A percentile compares a stretch with the other conserved stretches of the same genome.
These are phyloP conservation scores for Tylochromis polylepis DNA, from an alignment of 2,113 vertebrate genomes.

Conservation along the genomic window DNA sequence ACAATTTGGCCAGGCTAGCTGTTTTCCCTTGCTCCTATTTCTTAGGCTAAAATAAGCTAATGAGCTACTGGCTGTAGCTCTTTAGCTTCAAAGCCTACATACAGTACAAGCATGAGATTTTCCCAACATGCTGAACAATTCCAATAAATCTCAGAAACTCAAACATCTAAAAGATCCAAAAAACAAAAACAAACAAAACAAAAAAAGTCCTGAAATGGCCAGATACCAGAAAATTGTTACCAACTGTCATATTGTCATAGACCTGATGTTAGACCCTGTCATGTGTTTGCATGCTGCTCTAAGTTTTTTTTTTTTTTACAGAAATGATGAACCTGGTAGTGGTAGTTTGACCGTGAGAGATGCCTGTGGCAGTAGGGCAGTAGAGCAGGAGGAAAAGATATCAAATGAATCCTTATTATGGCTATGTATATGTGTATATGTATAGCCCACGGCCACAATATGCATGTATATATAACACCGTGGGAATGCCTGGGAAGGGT, in stretches of 20 bases:
- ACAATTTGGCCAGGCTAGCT: neutral
- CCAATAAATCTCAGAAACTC: neutral
- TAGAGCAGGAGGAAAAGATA: neutral
- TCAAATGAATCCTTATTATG: neutral
- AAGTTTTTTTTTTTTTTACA: neutral
- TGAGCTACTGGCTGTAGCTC: neutral
- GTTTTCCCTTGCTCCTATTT: neutral
- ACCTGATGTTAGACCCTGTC: neutral
- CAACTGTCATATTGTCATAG: neutral
- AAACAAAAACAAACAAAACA: neutral
- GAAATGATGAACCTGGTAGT: neutral
- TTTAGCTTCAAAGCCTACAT: neutral
- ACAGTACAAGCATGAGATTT: neutral
- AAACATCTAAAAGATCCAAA: neutral
- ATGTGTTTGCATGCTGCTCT: neutral
- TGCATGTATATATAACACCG: neutral
- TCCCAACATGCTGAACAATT: neutral
- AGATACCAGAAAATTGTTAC: neutral
- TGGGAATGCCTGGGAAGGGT: slow-evolving; percentile 39
- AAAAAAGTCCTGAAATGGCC: rapidly evolving
- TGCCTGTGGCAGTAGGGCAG: neutral
- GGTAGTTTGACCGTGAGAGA: neutral
- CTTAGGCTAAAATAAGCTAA: neutral
- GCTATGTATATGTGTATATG: neutral
- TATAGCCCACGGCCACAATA: neutral